Percentiles rank a stretch among this genome's conserved stretches.
Conservation (phyloP, 1,140 invertebrate genomes). For the Carposina sasakii region DNA sequence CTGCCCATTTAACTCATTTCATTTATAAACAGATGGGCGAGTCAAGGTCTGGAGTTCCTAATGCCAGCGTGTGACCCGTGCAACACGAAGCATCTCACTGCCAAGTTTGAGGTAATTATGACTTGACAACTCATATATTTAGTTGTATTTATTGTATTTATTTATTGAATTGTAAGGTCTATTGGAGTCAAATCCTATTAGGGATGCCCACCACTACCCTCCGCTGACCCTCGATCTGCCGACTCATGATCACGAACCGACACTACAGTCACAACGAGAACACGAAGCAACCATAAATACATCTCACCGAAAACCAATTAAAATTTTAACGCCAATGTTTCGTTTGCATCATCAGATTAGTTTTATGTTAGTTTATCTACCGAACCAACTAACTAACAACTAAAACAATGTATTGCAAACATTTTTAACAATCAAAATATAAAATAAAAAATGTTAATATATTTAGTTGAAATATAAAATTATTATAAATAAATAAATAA, state of each 20-base stretch:
- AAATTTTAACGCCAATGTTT: no score
- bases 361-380: no score
- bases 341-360: no score
- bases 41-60: conserved; percentile 89
- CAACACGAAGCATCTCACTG: conserved; percentile 82
- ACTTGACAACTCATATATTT: background rate
- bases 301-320: no score
- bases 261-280: background rate
- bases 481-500: no score
- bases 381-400: no score
- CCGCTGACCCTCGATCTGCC: background rate
- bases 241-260: background rate
- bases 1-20: no score
- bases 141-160: background rate
- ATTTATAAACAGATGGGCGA: conserved; percentile 79
- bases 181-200: background rate
- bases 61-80: conserved; percentile 86
- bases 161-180: background rate
- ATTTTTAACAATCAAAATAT: no score
- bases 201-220: background rate
- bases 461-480: no score
- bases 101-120: conserved; percentile 81
- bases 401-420: no score
- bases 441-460: no score
- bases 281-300: no score